Evolutionary conservation across 2,797 vertebrate species (phyloP).

Genomic region (Xenops minutus): DNA sequence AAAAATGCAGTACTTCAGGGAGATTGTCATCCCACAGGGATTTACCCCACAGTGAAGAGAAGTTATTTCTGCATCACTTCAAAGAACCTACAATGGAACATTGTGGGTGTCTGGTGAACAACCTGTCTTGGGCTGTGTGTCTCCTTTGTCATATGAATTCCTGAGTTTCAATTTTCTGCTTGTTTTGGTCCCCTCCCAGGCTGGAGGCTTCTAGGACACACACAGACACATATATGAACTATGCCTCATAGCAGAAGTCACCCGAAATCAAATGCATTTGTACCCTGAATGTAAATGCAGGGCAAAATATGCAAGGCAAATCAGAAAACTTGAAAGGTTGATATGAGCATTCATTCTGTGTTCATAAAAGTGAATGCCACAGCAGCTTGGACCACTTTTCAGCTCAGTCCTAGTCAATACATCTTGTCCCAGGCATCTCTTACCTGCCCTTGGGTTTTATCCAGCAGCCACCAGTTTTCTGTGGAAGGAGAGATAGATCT

Average conservation of each 20-base stretch:
- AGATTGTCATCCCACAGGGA: not conserved
- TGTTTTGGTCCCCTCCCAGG: not conserved
- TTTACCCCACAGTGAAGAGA: not conserved
- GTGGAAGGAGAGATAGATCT: not conserved
- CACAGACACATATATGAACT: not conserved
- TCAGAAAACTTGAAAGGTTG: not conserved
- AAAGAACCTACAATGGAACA: not conserved
- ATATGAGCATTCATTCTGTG: not conserved
- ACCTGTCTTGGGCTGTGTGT: fast-evolving
- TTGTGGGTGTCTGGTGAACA: fast-evolving
- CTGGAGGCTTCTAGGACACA: not conserved
- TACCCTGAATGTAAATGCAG: not conserved
- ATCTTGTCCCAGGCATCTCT: not conserved
- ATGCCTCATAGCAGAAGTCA: not conserved
- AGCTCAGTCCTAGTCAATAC: not conserved
- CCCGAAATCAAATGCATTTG: not conserved
- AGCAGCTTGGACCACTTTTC: not conserved
- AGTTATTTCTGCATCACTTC: not conserved
- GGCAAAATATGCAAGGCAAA: not conserved
- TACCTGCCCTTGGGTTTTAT: not conserved
- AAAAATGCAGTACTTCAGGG: not conserved
- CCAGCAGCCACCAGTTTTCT: not conserved
- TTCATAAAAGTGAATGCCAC: not conserved
- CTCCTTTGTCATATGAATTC: not conserved
- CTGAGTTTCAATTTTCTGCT: not conserved